phyloP scores from a whole-genome alignment of 2,113 vertebrate genomes.

The Cinclus cinclus region DNA sequence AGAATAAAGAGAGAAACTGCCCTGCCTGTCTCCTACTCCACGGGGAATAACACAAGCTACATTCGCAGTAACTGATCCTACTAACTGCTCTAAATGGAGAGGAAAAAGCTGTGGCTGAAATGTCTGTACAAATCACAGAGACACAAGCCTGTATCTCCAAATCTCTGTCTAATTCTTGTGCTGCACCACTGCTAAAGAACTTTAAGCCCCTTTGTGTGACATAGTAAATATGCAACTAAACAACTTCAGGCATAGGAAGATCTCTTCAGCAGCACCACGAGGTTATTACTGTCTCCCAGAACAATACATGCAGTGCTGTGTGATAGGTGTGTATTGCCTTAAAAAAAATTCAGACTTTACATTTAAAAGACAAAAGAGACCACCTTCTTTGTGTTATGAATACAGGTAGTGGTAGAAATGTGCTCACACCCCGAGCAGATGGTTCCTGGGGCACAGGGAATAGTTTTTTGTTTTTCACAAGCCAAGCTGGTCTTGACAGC shows the following conservation, averaged over 20 bases:
- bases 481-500: neutral
- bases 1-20: slow-evolving; percentile 38
- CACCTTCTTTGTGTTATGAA: neutral
- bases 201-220: neutral
- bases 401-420: neutral
- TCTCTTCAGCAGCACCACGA: neutral
- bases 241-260: neutral
- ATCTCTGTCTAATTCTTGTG: neutral
- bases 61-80: slow-evolving; percentile 33
- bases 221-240: neutral
- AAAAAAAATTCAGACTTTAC: neutral
- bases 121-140: slow-evolving; percentile 29
- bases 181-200: neutral
- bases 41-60: slow-evolving; percentile 30
- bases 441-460: neutral
- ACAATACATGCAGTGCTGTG: neutral
- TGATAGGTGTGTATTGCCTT: neutral
- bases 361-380: neutral
- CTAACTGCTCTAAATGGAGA: slow-evolving; percentile 33
- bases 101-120: slow-evolving; percentile 3
- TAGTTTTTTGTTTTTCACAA: neutral
- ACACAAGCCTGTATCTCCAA: neutral
- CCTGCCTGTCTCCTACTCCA: slow-evolving; percentile 25
- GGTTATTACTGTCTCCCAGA: neutral
- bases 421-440: neutral